phyloP scores from a whole-genome alignment of 2,113 vertebrate species.

The Anseranas semipalmata region DNA sequence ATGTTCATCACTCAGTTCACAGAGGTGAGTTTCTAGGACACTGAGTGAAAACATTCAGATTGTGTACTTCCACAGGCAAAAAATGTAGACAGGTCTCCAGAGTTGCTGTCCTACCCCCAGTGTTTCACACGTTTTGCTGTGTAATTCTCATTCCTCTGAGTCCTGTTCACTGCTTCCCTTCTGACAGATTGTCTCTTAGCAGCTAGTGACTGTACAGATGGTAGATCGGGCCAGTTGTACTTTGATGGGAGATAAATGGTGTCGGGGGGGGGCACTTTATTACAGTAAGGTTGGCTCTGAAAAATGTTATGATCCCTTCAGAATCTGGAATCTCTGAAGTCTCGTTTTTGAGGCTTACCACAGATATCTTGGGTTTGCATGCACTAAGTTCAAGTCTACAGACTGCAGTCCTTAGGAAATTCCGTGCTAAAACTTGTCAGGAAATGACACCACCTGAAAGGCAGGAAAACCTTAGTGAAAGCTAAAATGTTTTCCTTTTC shows the following conservation, averaged over 20 bases:
- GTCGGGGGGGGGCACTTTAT: neutral
- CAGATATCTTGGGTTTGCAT: neutral
- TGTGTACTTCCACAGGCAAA: neutral
- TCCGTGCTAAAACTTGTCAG: neutral
- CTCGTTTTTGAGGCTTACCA: neutral
- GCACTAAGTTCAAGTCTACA: neutral
- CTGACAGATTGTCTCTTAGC: neutral
- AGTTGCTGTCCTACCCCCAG: neutral
- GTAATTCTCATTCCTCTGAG: neutral
- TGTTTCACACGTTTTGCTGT: neutral
- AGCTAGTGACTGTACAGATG: neutral
- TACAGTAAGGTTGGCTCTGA: neutral
- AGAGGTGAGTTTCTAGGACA: neutral
- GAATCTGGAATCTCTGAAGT: neutral
- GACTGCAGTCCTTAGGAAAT: neutral
- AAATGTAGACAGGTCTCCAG: neutral
- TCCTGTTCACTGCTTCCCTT: neutral
- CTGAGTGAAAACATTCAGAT: neutral
- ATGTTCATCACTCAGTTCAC: neutral
- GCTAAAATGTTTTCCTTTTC: neutral
- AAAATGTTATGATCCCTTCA: neutral
- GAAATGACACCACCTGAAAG: neutral
- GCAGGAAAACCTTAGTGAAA: neutral
- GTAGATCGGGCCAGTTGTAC: neutral
- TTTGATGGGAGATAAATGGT: neutral